Evolutionary conservation across 2,888 invertebrate genomes (phyloP), one percentile per base, ranked within the genome.

Genomic region (Lithodes maja): DNA sequence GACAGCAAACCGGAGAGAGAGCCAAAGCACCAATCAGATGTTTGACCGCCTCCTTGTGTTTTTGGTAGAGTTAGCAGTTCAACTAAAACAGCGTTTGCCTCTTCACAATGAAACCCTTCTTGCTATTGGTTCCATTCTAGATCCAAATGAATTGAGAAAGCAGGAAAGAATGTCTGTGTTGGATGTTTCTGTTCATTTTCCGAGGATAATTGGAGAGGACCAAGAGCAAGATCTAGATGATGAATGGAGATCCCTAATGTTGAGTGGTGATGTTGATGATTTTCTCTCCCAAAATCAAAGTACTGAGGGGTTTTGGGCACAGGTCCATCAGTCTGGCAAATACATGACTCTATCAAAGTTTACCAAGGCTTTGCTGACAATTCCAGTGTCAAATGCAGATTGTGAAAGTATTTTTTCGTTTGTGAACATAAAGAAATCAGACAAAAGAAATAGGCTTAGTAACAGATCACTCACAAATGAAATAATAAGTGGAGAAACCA

Each of bases 271-370:
- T 50, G 52, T 53, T n/a, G 53, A 49, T 2, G 53, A 79, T 52
- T 52, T 79, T 79, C 79, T 79, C n/a, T 79, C 79, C 9, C 79
- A 79, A 53, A 79, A 79, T 79, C n/a, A 50, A n/a, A 53, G 53
- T n/a, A 79, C 79, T 79, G 79, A 79, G 12, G 17, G 50, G 15
- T 79, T 79, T 52, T 49, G 79, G 79, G 50, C 79, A 52, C 50
- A 79, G 53, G 17, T 79, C 52, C 5, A 52, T 17, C 79, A 79
- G 12, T 52, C 52, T 77, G 61, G 12, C 7, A 61, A 61, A 61
- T 61, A 61, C 61, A 61, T 7, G 61, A 61, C 61, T 61, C 12
- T 61, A 61, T 61, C 61, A 61, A 61, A 61, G 7, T 61, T 61
- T 12, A 61, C 61, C 5, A 61, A 61, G 61, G 61, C 61, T 7